Base-by-base conservation (phyloP, 1,140 invertebrate genomes). In the Procambarus clarkii region DNA sequence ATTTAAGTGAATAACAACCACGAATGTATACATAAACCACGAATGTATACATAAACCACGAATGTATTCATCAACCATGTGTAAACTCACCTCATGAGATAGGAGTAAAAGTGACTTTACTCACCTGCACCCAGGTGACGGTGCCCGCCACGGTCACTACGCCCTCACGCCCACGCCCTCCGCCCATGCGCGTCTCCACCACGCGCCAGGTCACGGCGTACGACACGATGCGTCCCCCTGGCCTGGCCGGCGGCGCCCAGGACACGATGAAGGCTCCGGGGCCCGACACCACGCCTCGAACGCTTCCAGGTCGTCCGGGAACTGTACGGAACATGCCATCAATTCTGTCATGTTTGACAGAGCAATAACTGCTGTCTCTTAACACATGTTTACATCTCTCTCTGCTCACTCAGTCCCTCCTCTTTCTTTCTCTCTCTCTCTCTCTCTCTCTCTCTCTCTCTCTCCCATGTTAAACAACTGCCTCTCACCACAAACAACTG, bases 161-260 rank as follows among this genome's bases (percentile, higher is more conserved):
- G 44, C 92, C 92, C 54, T 88, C 87, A n/a, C 85, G 79, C 64
- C 92, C 89, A 9, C 84, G 89, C 0, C 85, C 92, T 8, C 86
- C 78, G 76, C 74, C 86, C 79, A 89, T 21, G n/a, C 74, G 54
- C 8, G 86, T 69, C 54, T 86, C 97, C 78, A 97, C 95, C 92
- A 97, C 95, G 91, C 97, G 96, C 96, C 97, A 97, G 93, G 97
- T 95, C 60, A 95, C 91, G n/a, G 94, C 94, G 92, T 95, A 95
- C 84, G 94, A 94, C 9, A 93, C 94, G 44, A 95, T 93, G 84
- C 94, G 92, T 21, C 95, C 95, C 92, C 95, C 95, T 18, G 94
- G 94, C 71, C 94, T 93, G 15, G 93, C 81, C 15, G 95, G 95
- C 50, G 94, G 94, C 92, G 94, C 94, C 95, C 95, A 95, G 2